Conservation (phyloP, 1,140 invertebrate genomes). For the Whitmania pigra region DNA sequence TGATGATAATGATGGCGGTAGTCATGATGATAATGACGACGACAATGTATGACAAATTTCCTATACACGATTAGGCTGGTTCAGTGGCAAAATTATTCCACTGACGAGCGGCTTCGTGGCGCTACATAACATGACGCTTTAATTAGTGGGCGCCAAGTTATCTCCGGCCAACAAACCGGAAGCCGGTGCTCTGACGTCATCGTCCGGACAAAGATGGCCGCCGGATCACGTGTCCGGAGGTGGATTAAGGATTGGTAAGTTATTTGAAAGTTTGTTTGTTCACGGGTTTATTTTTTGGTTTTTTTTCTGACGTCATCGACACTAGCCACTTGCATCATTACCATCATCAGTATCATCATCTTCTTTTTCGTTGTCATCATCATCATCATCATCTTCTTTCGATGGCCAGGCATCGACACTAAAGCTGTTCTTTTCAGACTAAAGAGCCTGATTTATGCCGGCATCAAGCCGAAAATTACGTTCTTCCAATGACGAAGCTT, state of each 20-base stretch:
- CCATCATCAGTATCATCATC: neutral
- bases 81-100: neutral
- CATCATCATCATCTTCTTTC: neutral
- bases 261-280: too few relatives aligned
- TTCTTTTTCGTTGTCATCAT: too few relatives aligned
- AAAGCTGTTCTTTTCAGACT: slow-evolving; percentile 8
- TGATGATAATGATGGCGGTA: neutral
- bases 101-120: neutral
- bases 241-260: too few relatives aligned
- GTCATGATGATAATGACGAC: neutral
- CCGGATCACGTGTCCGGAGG: too few relatives aligned
- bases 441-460: neutral
- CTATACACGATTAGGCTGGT: too few relatives aligned
- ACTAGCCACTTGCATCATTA: neutral
- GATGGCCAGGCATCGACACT: slow-evolving; percentile 17
- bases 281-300: too few relatives aligned
- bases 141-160: neutral
- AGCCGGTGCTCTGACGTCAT: neutral
- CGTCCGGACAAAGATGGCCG: neutral
- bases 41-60: neutral
- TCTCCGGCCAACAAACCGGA: neutral
- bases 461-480: slow-evolving; percentile 6
- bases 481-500: slow-evolving; percentile 9
- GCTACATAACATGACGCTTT: neutral
- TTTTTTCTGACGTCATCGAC: too few relatives aligned